Percentiles rank a stretch among this genome's conserved stretches.
Evolutionary conservation across 2,113 vertebrate species (phyloP).

Genomic region (Entelurus aequoreus): DNA sequence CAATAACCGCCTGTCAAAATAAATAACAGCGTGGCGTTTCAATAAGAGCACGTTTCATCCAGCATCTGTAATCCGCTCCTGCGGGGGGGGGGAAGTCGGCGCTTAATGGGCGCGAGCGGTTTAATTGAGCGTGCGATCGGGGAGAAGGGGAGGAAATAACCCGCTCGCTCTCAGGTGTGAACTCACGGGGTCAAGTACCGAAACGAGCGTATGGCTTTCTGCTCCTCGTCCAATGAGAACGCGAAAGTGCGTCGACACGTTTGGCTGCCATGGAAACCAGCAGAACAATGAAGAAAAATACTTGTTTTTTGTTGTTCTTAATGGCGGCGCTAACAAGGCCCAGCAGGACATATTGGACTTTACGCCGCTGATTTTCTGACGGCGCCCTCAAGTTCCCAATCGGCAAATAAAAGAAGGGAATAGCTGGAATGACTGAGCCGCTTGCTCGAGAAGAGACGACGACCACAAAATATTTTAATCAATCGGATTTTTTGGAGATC

Average conservation of each 20-base stretch:
- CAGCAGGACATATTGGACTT: constrained; percentile 18
- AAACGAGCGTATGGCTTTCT: too few species aligned
- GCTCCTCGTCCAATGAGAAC: background rate
- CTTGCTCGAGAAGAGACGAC: too few species aligned
- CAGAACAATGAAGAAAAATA: background rate
- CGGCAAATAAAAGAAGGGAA: too few species aligned
- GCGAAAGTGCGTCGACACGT: background rate
- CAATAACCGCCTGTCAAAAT: constrained; percentile 12
- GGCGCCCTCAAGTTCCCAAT: too few species aligned
- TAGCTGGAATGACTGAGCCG: too few species aligned
- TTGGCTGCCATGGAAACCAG: constrained; percentile 8
- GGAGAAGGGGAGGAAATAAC: constrained; percentile 15
- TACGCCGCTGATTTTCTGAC: too few species aligned
- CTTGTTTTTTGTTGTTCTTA: background rate
- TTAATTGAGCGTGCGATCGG: constrained; percentile 31
- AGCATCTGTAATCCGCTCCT: background rate
- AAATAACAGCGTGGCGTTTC: constrained; percentile 2
- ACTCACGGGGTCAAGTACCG: constrained; percentile 19
- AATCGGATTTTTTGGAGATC: too few species aligned
- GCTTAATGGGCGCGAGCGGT: constrained; percentile 8
- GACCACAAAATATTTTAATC: too few species aligned
- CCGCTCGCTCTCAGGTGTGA: constrained; percentile 13
- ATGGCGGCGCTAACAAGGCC: constrained; percentile 15
- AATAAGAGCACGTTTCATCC: constrained; percentile 6
- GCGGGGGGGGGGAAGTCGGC: background rate